These are phyloP conservation scores for Timema cristinae DNA, from an alignment of 2,888 invertebrate genomes.

Conservation along the genomic window DNA sequence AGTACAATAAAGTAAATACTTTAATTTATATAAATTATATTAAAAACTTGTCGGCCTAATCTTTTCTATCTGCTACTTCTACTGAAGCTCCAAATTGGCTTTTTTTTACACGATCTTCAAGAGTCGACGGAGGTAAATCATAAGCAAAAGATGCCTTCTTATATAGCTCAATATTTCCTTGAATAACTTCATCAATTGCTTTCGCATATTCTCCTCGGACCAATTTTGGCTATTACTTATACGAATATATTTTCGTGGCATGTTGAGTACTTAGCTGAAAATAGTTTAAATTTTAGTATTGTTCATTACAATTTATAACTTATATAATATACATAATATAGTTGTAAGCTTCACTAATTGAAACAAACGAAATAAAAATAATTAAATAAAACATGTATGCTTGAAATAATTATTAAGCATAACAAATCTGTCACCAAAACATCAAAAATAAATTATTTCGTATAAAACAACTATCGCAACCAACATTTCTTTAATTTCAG, in stretches of 20 bases:
- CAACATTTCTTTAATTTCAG: no score
- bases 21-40: no score
- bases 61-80: slow-evolving; percentile 4
- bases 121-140: background rate
- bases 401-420: no score
- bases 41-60: background rate
- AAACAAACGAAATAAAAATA: no score
- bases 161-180: background rate
- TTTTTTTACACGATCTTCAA: background rate
- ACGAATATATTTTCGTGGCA: slow-evolving; percentile 2
- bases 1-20: background rate
- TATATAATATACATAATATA: no score
- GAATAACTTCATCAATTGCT: background rate
- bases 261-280: background rate
- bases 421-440: no score
- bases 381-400: no score
- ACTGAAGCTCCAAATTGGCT: background rate
- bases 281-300: background rate
- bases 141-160: background rate
- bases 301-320: no score
- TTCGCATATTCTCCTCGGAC: slow-evolving; percentile 2
- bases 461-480: no score
- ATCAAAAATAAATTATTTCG: no score
- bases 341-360: no score
- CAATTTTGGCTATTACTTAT: background rate